Base-by-base conservation (phyloP, 2,888 invertebrate genomes). In the Furcula furcula region DNA sequence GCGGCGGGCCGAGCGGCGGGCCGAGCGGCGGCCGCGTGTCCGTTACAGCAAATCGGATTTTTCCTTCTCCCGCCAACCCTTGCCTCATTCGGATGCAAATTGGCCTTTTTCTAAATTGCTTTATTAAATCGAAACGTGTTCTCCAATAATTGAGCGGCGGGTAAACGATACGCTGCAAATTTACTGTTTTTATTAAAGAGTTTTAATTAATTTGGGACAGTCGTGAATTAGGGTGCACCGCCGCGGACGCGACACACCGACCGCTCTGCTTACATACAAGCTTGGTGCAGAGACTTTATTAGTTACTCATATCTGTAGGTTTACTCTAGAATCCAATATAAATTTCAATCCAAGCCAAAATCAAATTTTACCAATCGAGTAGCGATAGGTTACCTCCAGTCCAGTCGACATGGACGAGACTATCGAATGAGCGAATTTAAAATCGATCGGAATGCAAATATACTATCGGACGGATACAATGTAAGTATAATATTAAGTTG, bases 71-170 rank as follows among this genome's bases (percentile, higher is more conserved):
- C 43, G 46, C 36, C 49, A 76, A 78, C 80, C 78, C 77, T 77
- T 76, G 60, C 63, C 76, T 76, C 72, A 71, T 78, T 82, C 65
- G 52, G 54, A 81, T 79, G 79, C 76, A 79, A 85, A 84, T 82
- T 71, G 76, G 49, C 65, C 64, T 80, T 82, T 82, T 82, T 77
- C 76, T 76, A 82, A 84, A 84, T 84, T 80, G 76, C 82, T 84
- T 83, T 80, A 84, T 83, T 83, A 82, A 83, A 84, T 76, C 69
- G 76, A 74, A 80, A 78, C 82, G 80, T 82, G 83, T 78, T 75
- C 73, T 60, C 73, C 79, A 78, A 82, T 84, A 80, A 77, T 75
- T 70, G 74, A 55, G 55, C 51, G 39, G 50, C 41, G 39, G 50
- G 58, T 56, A 63, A 56, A 49, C 57, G 55, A 55, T 54, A 52